phyloP scores from a whole-genome alignment of 1,140 invertebrate species.

The Teleopsis dalmanni region DNA sequence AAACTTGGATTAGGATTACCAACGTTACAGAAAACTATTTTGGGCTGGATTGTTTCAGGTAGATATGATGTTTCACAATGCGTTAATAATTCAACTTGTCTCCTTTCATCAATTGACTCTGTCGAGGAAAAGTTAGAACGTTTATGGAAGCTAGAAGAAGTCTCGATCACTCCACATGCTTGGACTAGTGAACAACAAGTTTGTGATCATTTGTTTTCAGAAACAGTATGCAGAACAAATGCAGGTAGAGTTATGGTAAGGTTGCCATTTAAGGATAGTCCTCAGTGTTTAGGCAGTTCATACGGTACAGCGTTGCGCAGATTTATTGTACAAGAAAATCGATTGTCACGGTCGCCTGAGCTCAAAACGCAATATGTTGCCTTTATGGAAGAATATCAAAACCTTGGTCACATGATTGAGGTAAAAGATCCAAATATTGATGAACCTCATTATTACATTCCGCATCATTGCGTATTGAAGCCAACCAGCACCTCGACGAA shows the following conservation, averaged over 20 bases:
- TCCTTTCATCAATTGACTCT: neutral
- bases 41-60: no score
- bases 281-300: no score
- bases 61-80: no score
- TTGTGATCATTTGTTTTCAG: neutral
- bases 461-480: no score
- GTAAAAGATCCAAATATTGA: no score
- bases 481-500: no score
- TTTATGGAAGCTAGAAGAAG: neutral
- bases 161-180: neutral
- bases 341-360: neutral
- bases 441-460: no score
- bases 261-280: neutral
- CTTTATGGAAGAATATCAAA: neutral
- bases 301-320: neutral
- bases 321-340: neutral
- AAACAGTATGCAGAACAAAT: neutral
- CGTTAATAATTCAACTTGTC: neutral
- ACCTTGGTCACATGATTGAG: no score
- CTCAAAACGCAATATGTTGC: neutral
- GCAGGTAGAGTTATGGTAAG: neutral
- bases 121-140: neutral
- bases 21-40: neutral
- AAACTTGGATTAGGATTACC: conserved; percentile 3
- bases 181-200: neutral